Base-by-base conservation (phyloP, 2,113 vertebrate genomes). In the Lophotis ruficrista region DNA sequence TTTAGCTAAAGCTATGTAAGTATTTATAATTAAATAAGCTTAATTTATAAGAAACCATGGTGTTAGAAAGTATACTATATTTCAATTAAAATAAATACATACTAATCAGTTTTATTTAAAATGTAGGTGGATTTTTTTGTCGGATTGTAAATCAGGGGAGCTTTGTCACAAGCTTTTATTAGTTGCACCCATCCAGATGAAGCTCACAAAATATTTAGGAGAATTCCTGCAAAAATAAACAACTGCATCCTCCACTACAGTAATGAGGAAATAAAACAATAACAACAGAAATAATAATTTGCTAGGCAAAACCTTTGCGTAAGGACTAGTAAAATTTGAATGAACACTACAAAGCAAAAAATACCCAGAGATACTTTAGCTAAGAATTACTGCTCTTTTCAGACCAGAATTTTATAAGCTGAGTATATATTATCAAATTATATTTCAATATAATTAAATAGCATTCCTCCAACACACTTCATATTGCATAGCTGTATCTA, bases 141-240 rank as follows among this genome's bases (percentile, higher is more conserved):
- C 0, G 0, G 4, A 14, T 1, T 45, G 9, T 30, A 30, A 58
- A 60, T 28, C 19, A 60, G 22, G 8, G 20, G 5, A 56, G 3
- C 62, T 69, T 58, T 83, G 5, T 47, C 80, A 56, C 1, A 38
- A 20, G 12, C 12, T 76, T 72, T 20, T 38, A 50, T 13, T 11
- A 72, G 8, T 35, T 73, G 10, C 6, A 83, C 5, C 4, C 27
- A 17, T 30, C 15, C 23, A 64, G 23, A 64, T 0, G 2, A 54
- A 64, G 6, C 2, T 66, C 61, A 25, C 2, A 38, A 81, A 90
- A 61, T 15, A 4, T 0, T 7, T 21, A 16, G 11, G 2, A 28
- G 57, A 60, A 64, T 27, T 69, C 16, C 54, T 47, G 35, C 7
- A 73, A 72, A 94, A 53, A 43, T 18, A 72, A 90, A 47, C 12